Base-by-base conservation (phyloP, 2,797 vertebrate genomes). In the Phrynocephalus guinanensis region DNA sequence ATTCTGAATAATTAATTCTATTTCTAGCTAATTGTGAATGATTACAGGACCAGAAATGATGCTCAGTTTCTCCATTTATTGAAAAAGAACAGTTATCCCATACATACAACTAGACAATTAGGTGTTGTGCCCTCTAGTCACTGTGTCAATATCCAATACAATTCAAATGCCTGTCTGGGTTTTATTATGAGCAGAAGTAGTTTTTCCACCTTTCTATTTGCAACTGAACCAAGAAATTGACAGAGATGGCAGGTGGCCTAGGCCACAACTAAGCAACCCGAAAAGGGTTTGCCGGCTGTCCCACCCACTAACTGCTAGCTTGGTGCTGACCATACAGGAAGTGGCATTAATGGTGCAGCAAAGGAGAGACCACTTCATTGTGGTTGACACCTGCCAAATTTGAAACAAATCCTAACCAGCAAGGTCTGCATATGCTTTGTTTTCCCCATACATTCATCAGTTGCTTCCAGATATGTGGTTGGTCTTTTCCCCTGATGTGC, bases 1-100 rank as follows among this genome's bases (percentile, higher is more conserved):
- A 67, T 82, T 87, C 28, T 63, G 50, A 79, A 85, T 56, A 30
- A 79, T 72, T 63, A 86, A 86, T 82, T 33, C 3, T 76, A 68
- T 67, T 82, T 76, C 22, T 76, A 76, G 13, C 60, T 66, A 50
- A 50, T 86, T 26, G 73, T 73, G 56, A n/a, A 24, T 44, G 16
- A 60, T 79, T 38, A 79, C n/a, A 52, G 10, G 56, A 77, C 13
- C 18, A 75, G 22, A 83, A 18, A 1, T 33, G 73, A 76, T 18
- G 1, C 52, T 63, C n/a, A 4, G 16, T 60, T 84, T 75, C 38
- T 22, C 20, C n/a, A 33, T 13, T 79, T 79, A 8, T 9, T 28
- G 28, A 33, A 30, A 78, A 20, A n/a, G 60, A 2, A 82, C 16
- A 22, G 18, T 33, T 30, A 26, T 5, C 56, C 1, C 73, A 20